Evolutionary conservation across 2,888 invertebrate species (phyloP), one percentile per base, ranked within the genome.

Genomic region (Hirudinaria manillensis): DNA sequence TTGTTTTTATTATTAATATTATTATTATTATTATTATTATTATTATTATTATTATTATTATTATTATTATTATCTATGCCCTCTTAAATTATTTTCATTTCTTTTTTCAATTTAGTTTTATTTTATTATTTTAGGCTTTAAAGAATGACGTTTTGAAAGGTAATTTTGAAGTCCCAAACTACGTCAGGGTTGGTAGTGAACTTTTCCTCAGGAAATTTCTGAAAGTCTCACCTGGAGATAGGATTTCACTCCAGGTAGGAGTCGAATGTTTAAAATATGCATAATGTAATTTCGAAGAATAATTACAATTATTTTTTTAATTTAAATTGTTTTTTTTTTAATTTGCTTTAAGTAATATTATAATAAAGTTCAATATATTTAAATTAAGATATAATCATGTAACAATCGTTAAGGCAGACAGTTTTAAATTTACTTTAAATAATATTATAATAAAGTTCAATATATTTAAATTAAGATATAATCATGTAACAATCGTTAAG

Each of bases 91-190:
- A n/a, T n/a, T n/a, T n/a, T n/a, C n/a, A n/a, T n/a, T 66, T 16
- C 24, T n/a, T 66, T 66, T 13, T 19, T 68, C 21, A 21, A 29
- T 29, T 29, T 68, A 6, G 13, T 66, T 68, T 68, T 32, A 68
- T 68, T 29, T 68, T 29, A 34, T 68, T 29, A 66, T 36, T 61
- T 32, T 6, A 73, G 73, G 73, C 56, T 36, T 24, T 73, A 36
- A 73, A 73, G 32, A 34, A 13, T 21, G 55, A 73, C 21, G 73
- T 73, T 4, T 19, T 73, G 73, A 36, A 73, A 27, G 73, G 73
- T 16, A 51, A 29, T 16, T 73, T 65, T 38, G 36, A 2, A 24
- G 36, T 55, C 0, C 73, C 73, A n/a, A 34, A 73, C 29, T 38
- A 73, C n/a, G 65, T 73, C 24, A 34, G 38, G 29, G 73, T 73